A percentile compares a stretch with the other conserved stretches of the same genome.
These are phyloP conservation scores for Zophobas morio DNA, from an alignment of 1,140 invertebrate species.

Conservation along the genomic window DNA sequence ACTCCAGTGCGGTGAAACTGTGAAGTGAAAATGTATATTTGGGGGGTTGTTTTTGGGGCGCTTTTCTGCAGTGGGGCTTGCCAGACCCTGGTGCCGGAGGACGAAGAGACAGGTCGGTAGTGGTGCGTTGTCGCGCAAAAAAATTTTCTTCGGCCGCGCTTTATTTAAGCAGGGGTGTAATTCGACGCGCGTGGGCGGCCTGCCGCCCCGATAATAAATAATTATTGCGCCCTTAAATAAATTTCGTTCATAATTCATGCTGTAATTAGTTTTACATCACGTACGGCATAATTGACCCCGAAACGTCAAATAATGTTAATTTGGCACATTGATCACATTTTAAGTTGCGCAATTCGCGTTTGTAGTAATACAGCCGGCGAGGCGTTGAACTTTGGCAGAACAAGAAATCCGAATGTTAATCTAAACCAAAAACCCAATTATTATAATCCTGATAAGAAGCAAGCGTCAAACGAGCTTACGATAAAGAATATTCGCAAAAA, in stretches of 20 bases:
- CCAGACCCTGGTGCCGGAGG: conserved; percentile 49
- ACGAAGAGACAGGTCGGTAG: conserved; percentile 53
- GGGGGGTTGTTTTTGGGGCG: conserved; percentile 22
- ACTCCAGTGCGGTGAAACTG: conserved; percentile 13
- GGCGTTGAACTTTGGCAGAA: too few relatives aligned
- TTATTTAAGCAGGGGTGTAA: background rate
- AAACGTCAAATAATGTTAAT: too few relatives aligned
- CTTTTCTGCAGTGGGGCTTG: conserved; percentile 38
- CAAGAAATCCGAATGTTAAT: too few relatives aligned
- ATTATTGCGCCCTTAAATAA: conserved; percentile 5
- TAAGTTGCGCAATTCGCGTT: too few relatives aligned
- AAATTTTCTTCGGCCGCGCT: too few relatives aligned
- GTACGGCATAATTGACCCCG: background rate
- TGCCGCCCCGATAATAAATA: conserved; percentile 13
- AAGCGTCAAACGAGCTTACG: too few relatives aligned
- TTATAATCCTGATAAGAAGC: too few relatives aligned
- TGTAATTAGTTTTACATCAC: conserved; percentile 20
- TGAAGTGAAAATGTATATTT: conserved; percentile 27
- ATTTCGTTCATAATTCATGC: conserved; percentile 17
- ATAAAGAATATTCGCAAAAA: too few relatives aligned
- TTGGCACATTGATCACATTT: too few relatives aligned
- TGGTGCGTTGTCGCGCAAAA: background rate
- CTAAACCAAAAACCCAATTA: too few relatives aligned
- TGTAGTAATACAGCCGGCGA: too few relatives aligned
- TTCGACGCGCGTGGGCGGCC: background rate